Evolutionary conservation across 2,113 vertebrate genomes (phyloP), one percentile per base, ranked within the genome.

Genomic region (Catagonus wagneri): DNA sequence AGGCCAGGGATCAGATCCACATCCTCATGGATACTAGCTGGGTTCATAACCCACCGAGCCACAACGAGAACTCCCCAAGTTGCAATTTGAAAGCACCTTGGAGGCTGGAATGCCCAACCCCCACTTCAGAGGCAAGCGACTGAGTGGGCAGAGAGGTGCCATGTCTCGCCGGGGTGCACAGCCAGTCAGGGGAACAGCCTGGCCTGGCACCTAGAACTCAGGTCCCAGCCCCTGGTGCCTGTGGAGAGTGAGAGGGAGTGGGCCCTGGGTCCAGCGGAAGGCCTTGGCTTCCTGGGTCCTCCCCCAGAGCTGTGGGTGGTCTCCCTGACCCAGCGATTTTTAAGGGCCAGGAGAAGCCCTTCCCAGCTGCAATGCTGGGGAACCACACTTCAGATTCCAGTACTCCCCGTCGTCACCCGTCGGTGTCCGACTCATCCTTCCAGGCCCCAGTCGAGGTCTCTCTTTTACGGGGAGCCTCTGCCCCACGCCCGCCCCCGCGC

Each of bases 401-500:
- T 12, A 3, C 36, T 27, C 50, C 13, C 4, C 60, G 2, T 50
- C 23, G 22, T 75, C 3, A 50, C 56, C 32, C 60, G 65, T 27
- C 27, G 14, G 0, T 6, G 12, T 20, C 7, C 22, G 22, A n/a
- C 39, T 27, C 32, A 2, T n/a, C 32, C 52, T 56, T 50, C 44
- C 23, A 13, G 76, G 23, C 32, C 79, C 83, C 27, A 8, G 15
- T 39, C 52, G 23, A 29, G 65, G 1, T 23, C 14, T 13, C 8
- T 13, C 44, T 91, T 34, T 75, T 25, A 5, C 5, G 27, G 79
- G 68, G 25, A 39, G 19, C 19, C 63, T 4, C 25, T n/a, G 0
- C 9, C 7, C 36, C 1, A 0, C 44, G 44, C 16, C 27, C 16
- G 4, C 1, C 25, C 11, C 11, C 22, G 16, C 6, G 56, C 79